Conservation (phyloP, 1,140 invertebrate genomes). For the Micrasema minimum region DNA sequence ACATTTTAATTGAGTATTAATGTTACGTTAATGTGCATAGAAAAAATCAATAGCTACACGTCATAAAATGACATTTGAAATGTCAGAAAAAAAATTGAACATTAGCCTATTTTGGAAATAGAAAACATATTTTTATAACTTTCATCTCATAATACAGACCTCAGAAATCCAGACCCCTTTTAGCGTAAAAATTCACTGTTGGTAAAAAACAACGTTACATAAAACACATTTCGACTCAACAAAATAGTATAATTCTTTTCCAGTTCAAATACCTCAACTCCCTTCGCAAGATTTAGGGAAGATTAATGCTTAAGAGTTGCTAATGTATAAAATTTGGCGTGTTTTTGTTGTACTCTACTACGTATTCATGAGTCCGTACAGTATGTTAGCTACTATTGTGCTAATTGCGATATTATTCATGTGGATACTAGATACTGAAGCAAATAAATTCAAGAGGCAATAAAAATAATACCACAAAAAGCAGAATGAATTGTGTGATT, state of each 20-base stretch:
- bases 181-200: no score
- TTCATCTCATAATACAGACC: no score
- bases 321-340: constrained; percentile 32
- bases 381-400: constrained; percentile 1
- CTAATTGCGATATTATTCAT: constrained; percentile 24
- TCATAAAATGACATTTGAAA: no score
- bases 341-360: constrained; percentile 19
- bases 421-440: neutral
- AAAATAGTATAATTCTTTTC: constrained; percentile 26
- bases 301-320: constrained; percentile 27
- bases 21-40: no score
- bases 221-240: constrained; percentile 12
- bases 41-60: no score
- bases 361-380: constrained; percentile 14
- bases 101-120: no score
- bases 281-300: constrained; percentile 18
- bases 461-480: neutral
- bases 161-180: no score
- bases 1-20: no score
- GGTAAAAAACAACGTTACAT: neutral
- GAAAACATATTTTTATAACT: no score
- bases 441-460: neutral
- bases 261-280: constrained; percentile 15
- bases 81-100: no score
- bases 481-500: no score